Conservation (phyloP, 2,888 invertebrate species). For the Yponomeuta evonymella region DNA sequence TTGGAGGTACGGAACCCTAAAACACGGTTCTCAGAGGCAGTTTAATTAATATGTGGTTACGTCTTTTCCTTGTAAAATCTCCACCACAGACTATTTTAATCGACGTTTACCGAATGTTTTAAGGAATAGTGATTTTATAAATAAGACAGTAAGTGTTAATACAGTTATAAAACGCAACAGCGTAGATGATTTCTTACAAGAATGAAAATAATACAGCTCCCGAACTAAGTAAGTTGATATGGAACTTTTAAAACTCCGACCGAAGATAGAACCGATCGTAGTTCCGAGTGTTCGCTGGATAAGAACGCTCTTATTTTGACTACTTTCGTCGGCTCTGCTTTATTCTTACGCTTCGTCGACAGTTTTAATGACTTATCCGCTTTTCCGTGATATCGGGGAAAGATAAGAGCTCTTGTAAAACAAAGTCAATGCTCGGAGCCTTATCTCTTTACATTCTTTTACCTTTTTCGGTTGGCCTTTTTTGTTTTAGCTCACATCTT, state of each 20-base stretch:
- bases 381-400: conserved; percentile 40
- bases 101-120: too few species aligned
- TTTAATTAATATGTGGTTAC: too few species aligned
- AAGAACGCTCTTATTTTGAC: conserved; percentile 53
- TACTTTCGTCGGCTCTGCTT: conserved; percentile 51
- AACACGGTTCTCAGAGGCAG: too few species aligned
- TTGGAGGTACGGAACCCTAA: too few species aligned
- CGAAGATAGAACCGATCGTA: conserved; percentile 51
- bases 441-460: neutral
- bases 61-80: too few species aligned
- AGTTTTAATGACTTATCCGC: conserved; percentile 71
- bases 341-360: conserved; percentile 61
- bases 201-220: neutral
- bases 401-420: conserved; percentile 42
- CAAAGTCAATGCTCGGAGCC: conserved; percentile 23
- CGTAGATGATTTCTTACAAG: neutral
- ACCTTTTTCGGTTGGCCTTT: neutral
- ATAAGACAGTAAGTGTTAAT: too few species aligned
- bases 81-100: too few species aligned
- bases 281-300: conserved; percentile 58
- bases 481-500: too few species aligned
- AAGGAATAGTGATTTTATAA: too few species aligned
- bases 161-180: neutral
- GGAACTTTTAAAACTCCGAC: conserved; percentile 4
- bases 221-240: neutral